These are phyloP conservation scores for Cybosia mesomella DNA, from an alignment of 2,888 invertebrate species.

Conservation along the genomic window DNA sequence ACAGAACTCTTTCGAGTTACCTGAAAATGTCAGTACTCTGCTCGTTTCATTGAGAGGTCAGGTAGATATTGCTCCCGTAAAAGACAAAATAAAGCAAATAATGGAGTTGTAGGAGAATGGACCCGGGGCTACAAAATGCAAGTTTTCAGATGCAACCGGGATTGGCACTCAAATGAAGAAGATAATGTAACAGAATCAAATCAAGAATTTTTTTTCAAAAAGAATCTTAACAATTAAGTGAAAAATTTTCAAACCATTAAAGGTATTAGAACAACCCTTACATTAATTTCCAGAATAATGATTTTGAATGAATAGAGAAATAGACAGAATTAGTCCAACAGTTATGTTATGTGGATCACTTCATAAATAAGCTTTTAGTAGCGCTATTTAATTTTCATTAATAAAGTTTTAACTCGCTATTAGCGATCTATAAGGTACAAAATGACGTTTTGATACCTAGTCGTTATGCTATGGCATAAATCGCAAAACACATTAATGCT, in stretches of 20 bases:
- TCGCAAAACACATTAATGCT: constrained; percentile 31
- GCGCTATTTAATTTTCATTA: neutral
- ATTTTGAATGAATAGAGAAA: neutral
- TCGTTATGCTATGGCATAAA: constrained; percentile 31
- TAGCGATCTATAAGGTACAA: constrained; percentile 14
- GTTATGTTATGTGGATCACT: neutral
- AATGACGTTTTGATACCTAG: constrained; percentile 34
- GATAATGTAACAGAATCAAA: neutral
- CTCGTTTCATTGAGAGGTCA: neutral
- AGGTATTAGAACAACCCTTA: neutral
- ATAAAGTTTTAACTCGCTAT: neutral
- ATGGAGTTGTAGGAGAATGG: neutral
- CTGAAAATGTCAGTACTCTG: neutral
- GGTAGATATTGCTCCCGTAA: neutral
- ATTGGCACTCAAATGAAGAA: neutral
- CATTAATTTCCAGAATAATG: neutral
- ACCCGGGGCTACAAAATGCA: neutral
- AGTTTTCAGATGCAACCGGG: too few relatives aligned
- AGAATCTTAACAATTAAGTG: neutral
- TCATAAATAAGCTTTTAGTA: constrained; percentile 3
- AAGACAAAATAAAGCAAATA: neutral
- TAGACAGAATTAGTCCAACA: neutral
- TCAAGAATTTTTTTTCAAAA: neutral
- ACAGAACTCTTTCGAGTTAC: neutral
- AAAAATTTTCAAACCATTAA: neutral